Conservation (phyloP, 2,888 invertebrate species). For the Mesoligia furuncula region DNA sequence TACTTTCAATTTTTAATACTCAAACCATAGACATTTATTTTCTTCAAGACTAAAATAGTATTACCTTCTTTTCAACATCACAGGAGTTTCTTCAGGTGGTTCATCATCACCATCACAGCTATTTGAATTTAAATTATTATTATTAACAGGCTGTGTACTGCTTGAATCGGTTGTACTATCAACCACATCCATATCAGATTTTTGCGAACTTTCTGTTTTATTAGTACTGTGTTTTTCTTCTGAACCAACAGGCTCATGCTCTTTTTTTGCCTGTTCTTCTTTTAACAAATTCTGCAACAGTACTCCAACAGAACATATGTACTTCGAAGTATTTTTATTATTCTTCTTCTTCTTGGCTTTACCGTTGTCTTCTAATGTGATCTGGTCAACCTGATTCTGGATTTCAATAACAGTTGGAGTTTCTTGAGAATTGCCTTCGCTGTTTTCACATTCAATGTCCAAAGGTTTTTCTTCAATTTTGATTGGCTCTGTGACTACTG, state of each 20-base stretch:
- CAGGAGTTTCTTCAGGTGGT: slow-evolving; percentile 88
- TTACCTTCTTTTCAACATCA: slow-evolving; percentile 90
- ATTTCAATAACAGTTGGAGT: slow-evolving; percentile 85
- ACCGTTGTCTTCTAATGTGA: slow-evolving; percentile 76
- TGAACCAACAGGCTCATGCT: slow-evolving; percentile 73
- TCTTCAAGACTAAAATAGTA: neutral
- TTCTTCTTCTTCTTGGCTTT: slow-evolving; percentile 78
- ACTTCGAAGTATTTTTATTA: slow-evolving; percentile 75
- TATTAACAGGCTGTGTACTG: slow-evolving; percentile 65
- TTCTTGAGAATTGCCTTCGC: slow-evolving; percentile 87
- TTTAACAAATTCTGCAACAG: slow-evolving; percentile 90
- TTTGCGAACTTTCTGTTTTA: slow-evolving; percentile 20
- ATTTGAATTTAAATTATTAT: slow-evolving; percentile 70
- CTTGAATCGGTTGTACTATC: slow-evolving; percentile 47
- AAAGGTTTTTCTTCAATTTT: slow-evolving; percentile 74
- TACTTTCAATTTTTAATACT: neutral
- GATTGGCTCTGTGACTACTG: slow-evolving; percentile 65
- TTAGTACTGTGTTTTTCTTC: slow-evolving; percentile 73
- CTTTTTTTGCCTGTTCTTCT: slow-evolving; percentile 78
- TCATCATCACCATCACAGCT: slow-evolving; percentile 86
- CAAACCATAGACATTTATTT: neutral
- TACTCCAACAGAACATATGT: slow-evolving; percentile 90
- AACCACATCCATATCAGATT: slow-evolving; percentile 58
- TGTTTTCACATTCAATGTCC: slow-evolving; percentile 84
- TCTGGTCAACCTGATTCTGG: slow-evolving; percentile 73